Base-by-base conservation (phyloP, 2,113 vertebrate genomes). In the Strix aluco region DNA sequence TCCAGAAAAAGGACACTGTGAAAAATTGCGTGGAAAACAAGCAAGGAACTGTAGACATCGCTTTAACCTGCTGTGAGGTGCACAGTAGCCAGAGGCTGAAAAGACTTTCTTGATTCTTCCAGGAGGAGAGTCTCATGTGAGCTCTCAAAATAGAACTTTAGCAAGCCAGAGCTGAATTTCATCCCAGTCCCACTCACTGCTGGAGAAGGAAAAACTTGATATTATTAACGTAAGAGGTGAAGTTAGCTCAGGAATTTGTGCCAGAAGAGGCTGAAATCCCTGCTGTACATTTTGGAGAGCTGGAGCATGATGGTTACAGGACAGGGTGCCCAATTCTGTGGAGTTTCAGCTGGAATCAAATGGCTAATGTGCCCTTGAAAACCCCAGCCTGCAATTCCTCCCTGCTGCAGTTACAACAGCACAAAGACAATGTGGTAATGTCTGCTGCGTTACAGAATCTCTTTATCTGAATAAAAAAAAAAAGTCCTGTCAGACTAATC, bases 341-440 rank as follows among this genome's bases (percentile, higher is more conserved):
- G 73, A 75, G 66, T 88, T 95, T 87, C 91, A 96, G 62, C 84
- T 96, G 94, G 91, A 94, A 86, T 54, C 2, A 1, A 92, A 85
- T 10, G 73, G 83, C 57, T 83, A 21, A 63, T 62, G 49, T 90
- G 84, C 81, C 89, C 84, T 95, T 96, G 86, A 72, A 95, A 94
- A 96, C 63, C 84, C 94, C 92, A 97, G 78, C 46, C 89, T 59
- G 58, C 88, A 55, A 54, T 81, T 69, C 80, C 87, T 88, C 73
- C 86, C 86, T 66, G 86, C 81, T 73, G 92, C 91, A 78, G 92
- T 96, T 94, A 94, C 92, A 95, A 90, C 95, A 95, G 94, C 81
- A 85, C 90, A 96, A 95, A 96, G 95, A 85, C 89, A 96, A 93
- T 97, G 96, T 95, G 95, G 97, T 97, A 96, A 97, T 96, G 97